These are phyloP conservation scores for Drosophila asahinai DNA, from an alignment of 1,140 invertebrate species.

Conservation along the genomic window DNA sequence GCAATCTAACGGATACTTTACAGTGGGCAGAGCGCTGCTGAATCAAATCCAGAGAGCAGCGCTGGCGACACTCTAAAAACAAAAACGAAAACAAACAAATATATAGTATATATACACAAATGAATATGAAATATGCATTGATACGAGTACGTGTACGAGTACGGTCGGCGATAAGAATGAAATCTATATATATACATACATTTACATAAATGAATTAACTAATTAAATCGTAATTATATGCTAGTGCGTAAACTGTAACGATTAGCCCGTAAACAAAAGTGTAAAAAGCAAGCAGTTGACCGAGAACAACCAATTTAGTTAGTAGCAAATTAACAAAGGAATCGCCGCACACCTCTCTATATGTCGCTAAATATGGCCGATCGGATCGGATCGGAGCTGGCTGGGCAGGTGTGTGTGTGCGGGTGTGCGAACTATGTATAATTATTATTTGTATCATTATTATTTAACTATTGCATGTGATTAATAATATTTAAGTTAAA, in stretches of 20 bases:
- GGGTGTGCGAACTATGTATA: conserved; percentile 72
- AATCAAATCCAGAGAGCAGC: conserved; percentile 48
- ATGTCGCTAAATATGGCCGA: conserved; percentile 47
- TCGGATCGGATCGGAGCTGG: conserved; percentile 8
- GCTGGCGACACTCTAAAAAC: conserved; percentile 65
- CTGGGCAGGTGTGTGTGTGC: conserved; percentile 26
- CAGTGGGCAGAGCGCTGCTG: conserved; percentile 61
- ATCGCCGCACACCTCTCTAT: conserved; percentile 29
- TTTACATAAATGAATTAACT: conserved; percentile 56
- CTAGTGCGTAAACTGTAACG: conserved; percentile 76
- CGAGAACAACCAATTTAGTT: conserved; percentile 71
- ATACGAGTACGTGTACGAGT: conserved; percentile 12
- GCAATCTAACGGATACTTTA: conserved; percentile 70
- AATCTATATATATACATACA: conserved; percentile 43
- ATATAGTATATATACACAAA: conserved; percentile 57
- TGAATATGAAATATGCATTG: conserved; percentile 58
- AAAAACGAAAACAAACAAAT: conserved; percentile 28
- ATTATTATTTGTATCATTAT: conserved; percentile 79
- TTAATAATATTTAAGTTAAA: conserved; percentile 84
- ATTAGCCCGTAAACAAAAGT: conserved; percentile 68
- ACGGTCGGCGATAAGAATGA: conserved; percentile 45
- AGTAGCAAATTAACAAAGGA: conserved; percentile 78
- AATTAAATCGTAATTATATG: conserved; percentile 59
- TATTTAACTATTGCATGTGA: conserved; percentile 84
- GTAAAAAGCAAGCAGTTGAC: conserved; percentile 73